These are phyloP conservation scores for Gymnogyps californianus DNA, from an alignment of 2,113 vertebrate species.

Conservation along the genomic window DNA sequence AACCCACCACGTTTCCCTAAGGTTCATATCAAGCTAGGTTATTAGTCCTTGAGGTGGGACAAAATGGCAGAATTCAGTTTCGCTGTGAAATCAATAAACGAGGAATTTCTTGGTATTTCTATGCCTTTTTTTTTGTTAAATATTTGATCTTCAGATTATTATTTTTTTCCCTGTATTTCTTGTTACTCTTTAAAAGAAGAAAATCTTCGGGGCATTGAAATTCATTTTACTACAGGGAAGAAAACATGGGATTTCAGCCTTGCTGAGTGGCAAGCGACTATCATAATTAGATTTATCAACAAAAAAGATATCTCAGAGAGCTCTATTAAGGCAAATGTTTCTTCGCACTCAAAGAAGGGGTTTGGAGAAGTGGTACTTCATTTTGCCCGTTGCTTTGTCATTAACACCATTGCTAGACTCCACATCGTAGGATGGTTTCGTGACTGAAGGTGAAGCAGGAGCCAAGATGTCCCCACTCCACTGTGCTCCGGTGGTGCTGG, in stretches of 20 bases:
- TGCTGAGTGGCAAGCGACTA: not conserved
- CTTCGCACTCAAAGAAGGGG: not conserved
- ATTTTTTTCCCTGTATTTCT: not conserved
- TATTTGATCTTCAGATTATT: not conserved
- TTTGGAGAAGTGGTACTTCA: not conserved
- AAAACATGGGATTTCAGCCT: not conserved
- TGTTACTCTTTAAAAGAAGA: not conserved
- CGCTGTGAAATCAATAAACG: not conserved
- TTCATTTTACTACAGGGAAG: not conserved
- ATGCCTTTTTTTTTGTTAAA: not conserved
- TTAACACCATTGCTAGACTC: not conserved
- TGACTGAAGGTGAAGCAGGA: not conserved
- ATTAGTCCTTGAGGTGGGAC: not conserved
- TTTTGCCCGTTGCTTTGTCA: not conserved
- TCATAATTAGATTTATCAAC: not conserved
- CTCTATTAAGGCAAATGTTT: not conserved
- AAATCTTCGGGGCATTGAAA: not conserved
- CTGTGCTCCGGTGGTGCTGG: not conserved
- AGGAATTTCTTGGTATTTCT: not conserved
- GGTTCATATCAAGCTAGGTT: not conserved
- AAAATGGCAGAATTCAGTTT: not conserved
- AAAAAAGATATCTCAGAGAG: not conserved
- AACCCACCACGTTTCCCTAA: not conserved
- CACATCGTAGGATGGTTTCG: accelerated
- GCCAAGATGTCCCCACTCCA: not conserved